A percentile compares a stretch with the other conserved stretches of the same genome.
These are phyloP conservation scores for Gymnothorax reevesii DNA, from an alignment of 2,797 vertebrate species.

Conservation along the genomic window DNA sequence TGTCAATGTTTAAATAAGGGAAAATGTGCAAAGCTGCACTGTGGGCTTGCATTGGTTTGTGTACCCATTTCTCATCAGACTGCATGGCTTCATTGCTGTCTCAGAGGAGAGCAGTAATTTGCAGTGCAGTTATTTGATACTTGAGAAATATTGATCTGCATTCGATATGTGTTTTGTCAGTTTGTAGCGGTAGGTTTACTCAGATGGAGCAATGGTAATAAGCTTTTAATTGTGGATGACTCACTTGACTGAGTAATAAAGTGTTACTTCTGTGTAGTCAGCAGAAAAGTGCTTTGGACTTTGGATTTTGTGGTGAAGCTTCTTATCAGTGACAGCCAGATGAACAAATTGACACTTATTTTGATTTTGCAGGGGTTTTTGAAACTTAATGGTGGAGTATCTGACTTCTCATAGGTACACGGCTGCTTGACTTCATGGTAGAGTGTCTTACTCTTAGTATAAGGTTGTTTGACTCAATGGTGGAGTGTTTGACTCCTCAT, in stretches of 20 bases:
- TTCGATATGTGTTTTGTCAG: neutral
- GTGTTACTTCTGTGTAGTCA: neutral
- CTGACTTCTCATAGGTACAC: neutral
- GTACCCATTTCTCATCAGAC: neutral
- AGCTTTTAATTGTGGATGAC: neutral
- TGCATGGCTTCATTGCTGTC: neutral
- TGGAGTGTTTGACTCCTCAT: neutral
- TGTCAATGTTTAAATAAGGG: slow-evolving; percentile 17
- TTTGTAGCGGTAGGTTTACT: slow-evolving; percentile 2
- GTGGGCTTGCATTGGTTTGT: neutral
- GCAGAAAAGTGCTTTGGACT: neutral
- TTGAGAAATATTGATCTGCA: neutral
- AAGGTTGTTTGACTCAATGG: neutral
- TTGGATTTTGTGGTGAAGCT: neutral
- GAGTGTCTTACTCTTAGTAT: neutral
- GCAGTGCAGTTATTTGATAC: neutral
- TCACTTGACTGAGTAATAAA: neutral
- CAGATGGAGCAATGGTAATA: neutral
- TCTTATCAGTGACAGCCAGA: neutral
- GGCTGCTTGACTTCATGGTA: neutral
- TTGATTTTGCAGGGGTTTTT: neutral
- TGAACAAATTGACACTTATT: neutral
- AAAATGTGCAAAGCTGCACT: neutral
- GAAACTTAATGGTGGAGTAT: neutral
- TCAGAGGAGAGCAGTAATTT: neutral